These are phyloP conservation scores for Scaptomyza polygonia DNA, from an alignment of 2,888 invertebrate genomes.

Conservation along the genomic window DNA sequence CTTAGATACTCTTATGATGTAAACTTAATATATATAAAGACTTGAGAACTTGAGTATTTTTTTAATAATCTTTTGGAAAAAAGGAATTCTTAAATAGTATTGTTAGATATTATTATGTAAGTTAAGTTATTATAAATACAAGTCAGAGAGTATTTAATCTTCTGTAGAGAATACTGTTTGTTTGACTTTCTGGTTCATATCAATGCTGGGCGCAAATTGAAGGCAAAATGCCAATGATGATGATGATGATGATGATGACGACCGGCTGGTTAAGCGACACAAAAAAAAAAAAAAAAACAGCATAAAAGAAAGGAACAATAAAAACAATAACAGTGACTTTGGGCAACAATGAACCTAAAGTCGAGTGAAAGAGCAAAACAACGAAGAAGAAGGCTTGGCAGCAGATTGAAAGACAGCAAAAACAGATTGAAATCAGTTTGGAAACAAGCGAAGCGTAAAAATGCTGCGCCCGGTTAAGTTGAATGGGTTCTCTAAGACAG, in stretches of 20 bases:
- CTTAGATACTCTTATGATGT: neutral
- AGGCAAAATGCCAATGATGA: slow-evolving; percentile 68
- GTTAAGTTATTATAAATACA: no score
- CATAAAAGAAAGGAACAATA: slow-evolving; percentile 1
- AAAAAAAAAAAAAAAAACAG: no score
- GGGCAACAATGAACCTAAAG: slow-evolving; percentile 72
- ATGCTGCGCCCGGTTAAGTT: slow-evolving; percentile 49
- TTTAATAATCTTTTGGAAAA: no score
- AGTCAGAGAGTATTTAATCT: neutral
- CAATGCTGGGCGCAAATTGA: slow-evolving; percentile 70
- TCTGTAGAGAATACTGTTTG: neutral
- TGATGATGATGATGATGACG: slow-evolving; percentile 55
- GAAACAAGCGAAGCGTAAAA: slow-evolving; percentile 81
- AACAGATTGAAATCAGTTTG: slow-evolving; percentile 82
- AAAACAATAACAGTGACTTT: slow-evolving; percentile 58
- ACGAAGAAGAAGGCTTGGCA: slow-evolving; percentile 26
- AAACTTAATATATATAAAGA: no score
- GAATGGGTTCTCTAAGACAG: slow-evolving; percentile 5
- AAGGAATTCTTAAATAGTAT: no score
- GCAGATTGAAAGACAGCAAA: slow-evolving; percentile 66
- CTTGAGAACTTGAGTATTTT: no score
- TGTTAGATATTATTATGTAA: no score
- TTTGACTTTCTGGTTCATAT: neutral
- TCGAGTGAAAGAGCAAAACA: slow-evolving; percentile 11
- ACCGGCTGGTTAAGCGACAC: slow-evolving; percentile 36